Conservation (phyloP, 2,888 invertebrate species). For the Lasioglossum villosulum region DNA sequence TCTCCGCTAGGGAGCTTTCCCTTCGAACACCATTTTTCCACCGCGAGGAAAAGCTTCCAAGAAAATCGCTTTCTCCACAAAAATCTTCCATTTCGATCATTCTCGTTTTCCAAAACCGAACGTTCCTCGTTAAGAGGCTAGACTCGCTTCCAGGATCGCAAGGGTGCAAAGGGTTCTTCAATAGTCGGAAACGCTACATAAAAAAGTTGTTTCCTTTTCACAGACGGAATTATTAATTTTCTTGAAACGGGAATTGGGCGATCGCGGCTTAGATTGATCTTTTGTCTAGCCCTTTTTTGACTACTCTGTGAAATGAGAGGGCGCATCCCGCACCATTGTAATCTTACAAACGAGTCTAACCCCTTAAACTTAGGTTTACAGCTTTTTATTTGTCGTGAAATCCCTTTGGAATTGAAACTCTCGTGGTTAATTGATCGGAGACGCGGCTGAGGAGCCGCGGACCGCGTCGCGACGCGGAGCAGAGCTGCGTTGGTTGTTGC, state of each 20-base stretch:
- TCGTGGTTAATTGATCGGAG: conserved; percentile 39
- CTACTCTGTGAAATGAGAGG: too few species aligned
- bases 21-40: conserved; percentile 2
- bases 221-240: too few species aligned
- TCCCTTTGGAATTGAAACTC: not conserved
- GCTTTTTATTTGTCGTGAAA: not conserved
- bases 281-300: too few species aligned
- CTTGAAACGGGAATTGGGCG: too few species aligned
- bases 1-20: conserved; percentile 15
- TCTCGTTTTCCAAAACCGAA: not conserved
- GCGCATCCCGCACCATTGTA: too few species aligned
- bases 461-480: not conserved
- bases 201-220: too few species aligned
- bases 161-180: too few species aligned
- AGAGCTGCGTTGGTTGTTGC: not conserved
- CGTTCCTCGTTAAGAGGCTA: not conserved
- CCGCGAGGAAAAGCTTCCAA: not conserved
- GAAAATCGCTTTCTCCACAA: not conserved
- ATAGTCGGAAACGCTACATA: too few species aligned
- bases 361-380: too few species aligned
- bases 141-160: too few species aligned
- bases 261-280: too few species aligned
- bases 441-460: conserved; percentile 32
- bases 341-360: too few species aligned
- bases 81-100: not conserved